Base-by-base conservation (phyloP, 2,888 invertebrate species). In the Sinopyrophorus schimmeli region DNA sequence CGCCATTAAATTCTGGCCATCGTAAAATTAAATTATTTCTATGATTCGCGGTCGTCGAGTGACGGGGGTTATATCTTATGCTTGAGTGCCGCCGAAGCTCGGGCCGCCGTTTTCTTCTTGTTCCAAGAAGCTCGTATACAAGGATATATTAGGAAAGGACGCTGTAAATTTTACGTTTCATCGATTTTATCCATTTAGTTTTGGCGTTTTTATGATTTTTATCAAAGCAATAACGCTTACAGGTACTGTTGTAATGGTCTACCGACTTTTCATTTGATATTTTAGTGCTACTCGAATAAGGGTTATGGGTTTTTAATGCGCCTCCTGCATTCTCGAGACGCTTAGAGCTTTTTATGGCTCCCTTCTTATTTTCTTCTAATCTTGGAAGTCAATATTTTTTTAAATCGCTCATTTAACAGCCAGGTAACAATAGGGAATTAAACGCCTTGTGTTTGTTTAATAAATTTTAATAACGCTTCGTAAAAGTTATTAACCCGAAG, bases 1-100 rank as follows among this genome's bases (percentile, higher is more conserved):
- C 44, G 23, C 60, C 60, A 59, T 60, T 58, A 60, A 60, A 57
- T 54, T 51, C 40, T 51, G 52, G 49, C 57, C 54, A 57, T 60
- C 58, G 55, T 59, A 57, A 60, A 60, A 60, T 60, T 60, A 60
- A 60, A 60, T 60, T 58, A 60, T 58, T 57, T 60, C 60, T 57
- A 43, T 50, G 54, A 60, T 59, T 59, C 51, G 42, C 43, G 31
- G 43, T 42, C 50, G 52, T 48, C 42, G 44, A 51, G 53, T 56
- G 47, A 54, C 44, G 26, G 30, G n/a, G 44, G 43, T 42, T 44
- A 47, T 57, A 49, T 46, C 52, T 54, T 49, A 42, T 43, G 53
- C 49, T 52, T 42, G 31, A 38, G 43, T 51, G 31, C 40, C 38
- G 41, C 21, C 23, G 30, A 20, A 39, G 39, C 37, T 35, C 14